Base-by-base conservation (phyloP, 1,140 invertebrate genomes). In the Sycophaga agraensis region DNA sequence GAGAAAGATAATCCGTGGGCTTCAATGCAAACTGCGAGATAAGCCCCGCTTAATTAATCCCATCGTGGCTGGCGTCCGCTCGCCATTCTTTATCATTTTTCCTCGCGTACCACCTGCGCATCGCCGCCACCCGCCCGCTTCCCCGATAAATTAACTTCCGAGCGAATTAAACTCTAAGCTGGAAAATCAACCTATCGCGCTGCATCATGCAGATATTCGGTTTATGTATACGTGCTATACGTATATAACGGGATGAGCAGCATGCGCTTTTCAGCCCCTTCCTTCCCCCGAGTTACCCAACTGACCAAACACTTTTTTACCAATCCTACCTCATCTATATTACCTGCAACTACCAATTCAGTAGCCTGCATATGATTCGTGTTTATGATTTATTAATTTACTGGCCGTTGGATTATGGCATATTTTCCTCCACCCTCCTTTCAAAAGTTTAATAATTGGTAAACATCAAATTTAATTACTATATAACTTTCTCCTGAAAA, bases 21-120 rank as follows among this genome's bases (percentile, higher is more conserved):
- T 60, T 60, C 50, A 61, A 61, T 54, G 59, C 50, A 61, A 54
- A 61, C 40, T 46, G 59, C 50, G 21, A 54, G 59, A 61, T 61
- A 54, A 61, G 50, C 50, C n/a, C 24, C 12, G 59, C 59, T 61
- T 61, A 54, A 61, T 61, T 61, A 61, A 61, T 54, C 59, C 59
- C 50, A 60, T 54, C n/a, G n/a, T n/a, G n/a, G n/a, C n/a, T n/a
- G n/a, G n/a, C 59, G 49, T 42, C 28, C 49, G 28, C 58, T 50
- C 37, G 48, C 37, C 57, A n/a, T 60, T 60, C 40, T 60, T 60
- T 53, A 60, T 53, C 26, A 45, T 53, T 53, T 46, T 53, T 26
- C 12, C 37, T 46, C 55, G 2, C 12, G 11, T 40, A 43, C 28
- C 9, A 14, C 26, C 7, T 21, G 9, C 39, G n/a, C n/a, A n/a